These are phyloP conservation scores for Polypterus bichir DNA, from an alignment of 2,113 vertebrate genomes.

Conservation along the genomic window DNA sequence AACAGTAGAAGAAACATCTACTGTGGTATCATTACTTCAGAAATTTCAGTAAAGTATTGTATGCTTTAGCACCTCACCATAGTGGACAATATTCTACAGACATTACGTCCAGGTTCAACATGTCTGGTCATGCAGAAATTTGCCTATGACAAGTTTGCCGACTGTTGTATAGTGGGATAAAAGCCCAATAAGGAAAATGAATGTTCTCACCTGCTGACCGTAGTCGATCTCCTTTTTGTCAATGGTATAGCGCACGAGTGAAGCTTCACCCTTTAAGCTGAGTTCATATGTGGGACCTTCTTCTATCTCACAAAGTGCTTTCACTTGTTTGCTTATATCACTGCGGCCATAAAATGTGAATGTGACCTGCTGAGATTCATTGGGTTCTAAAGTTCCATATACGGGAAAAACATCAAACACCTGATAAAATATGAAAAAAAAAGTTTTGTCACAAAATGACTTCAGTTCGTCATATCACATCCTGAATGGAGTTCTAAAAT, in stretches of 20 bases:
- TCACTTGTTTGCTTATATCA: slow-evolving; percentile 34
- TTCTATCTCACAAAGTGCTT: slow-evolving; percentile 58
- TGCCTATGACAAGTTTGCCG: not conserved
- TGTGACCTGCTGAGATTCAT: slow-evolving; percentile 40
- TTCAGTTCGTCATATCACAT: no score
- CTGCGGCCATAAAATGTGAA: slow-evolving; percentile 66
- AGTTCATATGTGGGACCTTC: slow-evolving; percentile 67
- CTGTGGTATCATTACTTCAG: no score
- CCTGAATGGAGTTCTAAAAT: no score
- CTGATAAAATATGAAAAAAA: slow-evolving; percentile 33
- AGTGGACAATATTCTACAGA: no score
- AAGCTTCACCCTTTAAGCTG: slow-evolving; percentile 57
- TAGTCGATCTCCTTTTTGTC: slow-evolving; percentile 46
- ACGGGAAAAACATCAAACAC: slow-evolving; percentile 66
- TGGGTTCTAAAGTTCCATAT: slow-evolving; percentile 50
- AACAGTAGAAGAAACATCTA: no score
- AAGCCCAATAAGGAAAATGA: not conserved
- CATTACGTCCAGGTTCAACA: no score
- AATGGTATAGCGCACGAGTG: slow-evolving; percentile 51
- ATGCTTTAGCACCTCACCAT: no score
- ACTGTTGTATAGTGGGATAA: not conserved
- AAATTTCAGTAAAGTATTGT: no score
- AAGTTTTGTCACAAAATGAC: not conserved
- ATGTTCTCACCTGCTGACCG: slow-evolving; percentile 56
- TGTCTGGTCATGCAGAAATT: no score